Evolutionary conservation across 2,888 invertebrate genomes (phyloP), one percentile per base, ranked within the genome.

Genomic region (Trachelus iudaicus): DNA sequence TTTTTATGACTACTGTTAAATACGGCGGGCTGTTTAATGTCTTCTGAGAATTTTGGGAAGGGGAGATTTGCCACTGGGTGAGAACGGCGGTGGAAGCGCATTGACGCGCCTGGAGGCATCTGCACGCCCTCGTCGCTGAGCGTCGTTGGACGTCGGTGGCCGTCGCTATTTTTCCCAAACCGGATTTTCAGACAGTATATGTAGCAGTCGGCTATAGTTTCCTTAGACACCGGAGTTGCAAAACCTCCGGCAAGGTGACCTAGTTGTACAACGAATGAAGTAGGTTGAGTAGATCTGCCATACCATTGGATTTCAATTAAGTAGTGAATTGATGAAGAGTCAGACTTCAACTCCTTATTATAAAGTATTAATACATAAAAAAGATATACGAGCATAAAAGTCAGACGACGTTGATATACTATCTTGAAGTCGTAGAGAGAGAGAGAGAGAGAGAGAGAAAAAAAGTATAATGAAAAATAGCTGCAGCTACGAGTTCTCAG

Each of bases 181-280:
- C 89, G 89, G 88, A 89, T 87, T 89, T 86, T 86, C 87, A 85
- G 77, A 83, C 79, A 76, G 77, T 79, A 79, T 75, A 75, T 37
- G 31, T 15, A 31, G 34, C 34, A 35, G 30, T 69, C 68, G 73
- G 73, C 34, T 79, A 78, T 40, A 76, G 77, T 83, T 82, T 82
- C 82, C 82, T 82, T 82, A 83, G 81, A 81, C 81, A 81, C 76
- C 78, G 79, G 75, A 78, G 83, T 87, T 88, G 86, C 86, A 84
- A 87, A 89, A 87, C 79, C 87, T 86, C 85, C 82, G 86, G 83
- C 87, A 88, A 90, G 88, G 88, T 89, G 87, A 89, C 88, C 90
- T 83, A 89, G 86, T 89, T 90, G 31, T 15, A 34, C 68, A 34
- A 34, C 33, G 35, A 30, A 76, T 77, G 79, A 85, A 85, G 83